Base-by-base conservation (phyloP, 1,140 invertebrate species). In the Galendromus occidentalis region DNA sequence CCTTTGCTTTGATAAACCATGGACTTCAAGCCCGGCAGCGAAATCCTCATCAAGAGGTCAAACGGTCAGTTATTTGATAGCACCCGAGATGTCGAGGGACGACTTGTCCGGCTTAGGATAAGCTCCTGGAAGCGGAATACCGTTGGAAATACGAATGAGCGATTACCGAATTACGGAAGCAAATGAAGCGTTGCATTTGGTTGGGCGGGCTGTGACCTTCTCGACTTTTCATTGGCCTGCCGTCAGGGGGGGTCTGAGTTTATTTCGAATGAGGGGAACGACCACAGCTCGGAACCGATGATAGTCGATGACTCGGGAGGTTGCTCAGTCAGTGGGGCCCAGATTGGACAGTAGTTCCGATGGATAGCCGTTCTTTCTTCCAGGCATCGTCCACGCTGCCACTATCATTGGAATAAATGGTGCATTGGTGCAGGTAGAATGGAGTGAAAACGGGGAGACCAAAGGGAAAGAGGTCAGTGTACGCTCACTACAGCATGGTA, bases 381-480 rank as follows among this genome's bases (percentile, higher is more conserved):
- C 71, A 82, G 91, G 91, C 66, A 86, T 92, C 42, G 83, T 98
- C 71, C 94, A 98, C 78, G 86, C 88, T 41, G 94, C 94, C 51
- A 86, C 95, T 67, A 86, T 98, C 63, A 94, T 90, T 70, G 88
- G 87, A 69, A 82, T 97, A 73, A 84, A 87, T 65, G 82, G 84
- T 47, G 80, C 84, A 63, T 91, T 85, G 73, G 89, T 96, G 44
- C 95, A 91, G 42, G 94, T 98, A 66, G 94, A 98, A 81, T 98
- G 94, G 94, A 93, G 91, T 77, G 94, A 98, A 77, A 84, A 84
- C 69, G 91, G 90, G 69, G 95, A 98, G 80, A 98, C 94, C 33
- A 98, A 98, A 80, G 95, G 95, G 73, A 99, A 99, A 81, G 94
- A 98, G 82, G 88, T 96, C 71, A 70, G 5, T 59, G 22, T 4